Conservation (phyloP, 2,113 vertebrate genomes). For the Anas platyrhynchos region DNA sequence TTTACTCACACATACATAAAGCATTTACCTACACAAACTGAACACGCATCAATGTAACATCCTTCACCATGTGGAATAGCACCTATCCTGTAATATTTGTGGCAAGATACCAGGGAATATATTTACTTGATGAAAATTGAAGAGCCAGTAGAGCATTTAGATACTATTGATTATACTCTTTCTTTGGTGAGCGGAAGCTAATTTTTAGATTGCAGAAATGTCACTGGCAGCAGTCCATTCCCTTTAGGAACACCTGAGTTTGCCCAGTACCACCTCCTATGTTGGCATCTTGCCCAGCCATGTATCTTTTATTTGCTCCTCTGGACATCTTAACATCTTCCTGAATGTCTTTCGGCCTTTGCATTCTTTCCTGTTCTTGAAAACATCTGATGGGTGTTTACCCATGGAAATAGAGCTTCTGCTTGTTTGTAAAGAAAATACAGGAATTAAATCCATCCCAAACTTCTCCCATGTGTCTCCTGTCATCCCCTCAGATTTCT, state of each 20-base stretch:
- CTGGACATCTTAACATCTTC: neutral
- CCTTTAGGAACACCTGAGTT: neutral
- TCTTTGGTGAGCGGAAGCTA: neutral
- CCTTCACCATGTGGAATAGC: neutral
- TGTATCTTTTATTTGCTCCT: neutral
- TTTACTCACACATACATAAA: neutral
- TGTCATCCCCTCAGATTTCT: neutral
- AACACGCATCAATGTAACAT: neutral
- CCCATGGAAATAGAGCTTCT: neutral
- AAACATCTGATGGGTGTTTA: neutral
- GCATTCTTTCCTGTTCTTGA: neutral
- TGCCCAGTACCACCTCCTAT: accelerated
- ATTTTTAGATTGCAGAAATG: neutral
- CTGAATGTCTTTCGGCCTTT: neutral
- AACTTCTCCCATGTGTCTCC: neutral
- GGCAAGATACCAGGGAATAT: neutral
- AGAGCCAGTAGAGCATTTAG: neutral
- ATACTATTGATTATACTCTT: neutral
- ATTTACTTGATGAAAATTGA: neutral
- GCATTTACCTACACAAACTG: accelerated
- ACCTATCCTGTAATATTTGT: neutral
- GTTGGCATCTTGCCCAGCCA: accelerated
- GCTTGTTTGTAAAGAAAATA: neutral
- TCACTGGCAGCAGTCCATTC: neutral
- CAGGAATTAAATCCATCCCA: neutral